phyloP scores from a whole-genome alignment of 2,113 vertebrate genomes.

The Sphyrna mokarran region DNA sequence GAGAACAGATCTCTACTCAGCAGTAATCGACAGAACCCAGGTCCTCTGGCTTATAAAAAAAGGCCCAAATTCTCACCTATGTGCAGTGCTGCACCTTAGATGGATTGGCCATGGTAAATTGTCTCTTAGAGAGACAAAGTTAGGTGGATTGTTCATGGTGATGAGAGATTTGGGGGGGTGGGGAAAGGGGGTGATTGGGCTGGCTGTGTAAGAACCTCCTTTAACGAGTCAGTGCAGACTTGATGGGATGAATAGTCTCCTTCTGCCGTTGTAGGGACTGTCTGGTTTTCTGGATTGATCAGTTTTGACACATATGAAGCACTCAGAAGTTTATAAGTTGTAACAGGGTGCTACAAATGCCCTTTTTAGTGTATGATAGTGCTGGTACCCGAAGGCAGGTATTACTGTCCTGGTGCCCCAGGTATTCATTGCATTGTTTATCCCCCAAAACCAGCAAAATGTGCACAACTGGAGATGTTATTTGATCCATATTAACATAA shows the following conservation, averaged over 20 bases:
- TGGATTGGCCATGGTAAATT: no score
- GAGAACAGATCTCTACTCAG: background rate
- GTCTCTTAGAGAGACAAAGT: no score
- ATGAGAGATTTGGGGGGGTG: no score
- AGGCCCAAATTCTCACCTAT: slow-evolving; percentile 43
- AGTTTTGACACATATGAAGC: background rate
- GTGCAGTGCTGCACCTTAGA: slow-evolving; percentile 17
- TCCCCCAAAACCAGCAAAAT: background rate
- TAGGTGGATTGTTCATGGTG: no score
- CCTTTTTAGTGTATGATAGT: background rate
- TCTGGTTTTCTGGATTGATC: background rate
- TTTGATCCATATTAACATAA: background rate
- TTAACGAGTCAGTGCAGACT: no score
- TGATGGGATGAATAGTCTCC: no score
- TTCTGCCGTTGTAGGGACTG: no score
- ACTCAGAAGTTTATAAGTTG: no score
- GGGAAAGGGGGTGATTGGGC: no score
- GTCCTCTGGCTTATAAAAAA: slow-evolving; percentile 42
- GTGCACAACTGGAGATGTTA: background rate
- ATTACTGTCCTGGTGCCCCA: background rate
- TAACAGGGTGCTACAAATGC: background rate
- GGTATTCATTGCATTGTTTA: background rate
- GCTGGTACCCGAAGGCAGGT: background rate
- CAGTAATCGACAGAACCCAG: background rate
- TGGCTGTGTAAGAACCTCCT: no score